These are phyloP conservation scores for Cottoperca gobio DNA, from an alignment of 2,797 vertebrate species.

Conservation along the genomic window DNA sequence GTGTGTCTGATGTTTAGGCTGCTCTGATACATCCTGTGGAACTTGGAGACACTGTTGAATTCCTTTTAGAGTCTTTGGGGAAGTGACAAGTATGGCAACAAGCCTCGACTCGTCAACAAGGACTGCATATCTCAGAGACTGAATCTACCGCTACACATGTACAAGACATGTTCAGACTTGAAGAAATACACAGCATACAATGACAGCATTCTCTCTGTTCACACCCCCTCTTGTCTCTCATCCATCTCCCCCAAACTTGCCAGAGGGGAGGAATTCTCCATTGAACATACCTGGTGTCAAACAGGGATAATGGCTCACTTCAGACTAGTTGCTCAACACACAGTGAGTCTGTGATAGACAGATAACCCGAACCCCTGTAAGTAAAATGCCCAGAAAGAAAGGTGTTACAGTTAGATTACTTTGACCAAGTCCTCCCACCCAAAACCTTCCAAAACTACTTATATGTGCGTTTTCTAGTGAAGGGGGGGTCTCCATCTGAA, in stretches of 20 bases:
- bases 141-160: neutral
- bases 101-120: conserved; percentile 35
- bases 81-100: conserved; percentile 44
- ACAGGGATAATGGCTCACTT: neutral
- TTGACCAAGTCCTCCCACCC: neutral
- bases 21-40: conserved; percentile 20
- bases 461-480: no score
- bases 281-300: conserved; percentile 41
- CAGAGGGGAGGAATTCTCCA: conserved; percentile 22
- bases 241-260: conserved; percentile 11
- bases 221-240: neutral
- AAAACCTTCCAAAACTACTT: neutral
- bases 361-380: no score
- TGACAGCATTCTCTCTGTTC: neutral
- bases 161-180: conserved; percentile 30
- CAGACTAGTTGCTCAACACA: neutral
- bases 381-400: neutral
- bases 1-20: neutral
- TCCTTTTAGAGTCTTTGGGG: conserved; percentile 43
- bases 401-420: no score
- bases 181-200: neutral
- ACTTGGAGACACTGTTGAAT: conserved; percentile 26
- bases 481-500: no score
- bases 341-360: neutral
- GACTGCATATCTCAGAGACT: conserved; percentile 26